Percentiles rank a stretch among this genome's conserved stretches.
phyloP scores from a whole-genome alignment of 1,140 invertebrate genomes.

The Lysiphlebus fabarum region DNA sequence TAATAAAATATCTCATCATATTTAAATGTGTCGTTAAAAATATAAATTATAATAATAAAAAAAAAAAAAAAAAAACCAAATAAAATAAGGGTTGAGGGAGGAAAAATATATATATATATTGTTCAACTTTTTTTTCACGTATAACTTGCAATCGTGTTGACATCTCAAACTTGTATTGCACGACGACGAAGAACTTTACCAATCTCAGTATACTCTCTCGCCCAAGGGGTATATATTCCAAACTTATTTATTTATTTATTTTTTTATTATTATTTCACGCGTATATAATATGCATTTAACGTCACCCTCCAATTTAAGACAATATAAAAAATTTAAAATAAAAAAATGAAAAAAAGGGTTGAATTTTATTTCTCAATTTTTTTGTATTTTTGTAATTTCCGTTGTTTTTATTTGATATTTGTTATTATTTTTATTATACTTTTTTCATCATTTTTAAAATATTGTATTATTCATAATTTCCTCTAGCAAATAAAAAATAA shows the following conservation, averaged over 20 bases:
- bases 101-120: too few relatives aligned
- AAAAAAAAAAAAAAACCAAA: conserved; percentile 1
- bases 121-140: conserved; percentile 21
- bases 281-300: background rate
- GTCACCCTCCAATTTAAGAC: background rate
- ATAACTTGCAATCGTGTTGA: conserved; percentile 35
- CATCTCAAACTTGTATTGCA: conserved; percentile 28
- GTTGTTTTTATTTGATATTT: background rate
- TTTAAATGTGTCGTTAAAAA: background rate
- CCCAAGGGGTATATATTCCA: background rate
- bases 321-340: background rate
- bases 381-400: background rate
- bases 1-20: too few relatives aligned
- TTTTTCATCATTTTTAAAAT: too few relatives aligned
- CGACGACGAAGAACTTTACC: conserved; percentile 37
- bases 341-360: background rate
- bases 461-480: too few relatives aligned
- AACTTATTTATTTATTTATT: conserved; percentile 14
- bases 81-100: background rate
- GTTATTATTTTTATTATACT: too few relatives aligned
- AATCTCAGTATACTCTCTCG: conserved; percentile 29
- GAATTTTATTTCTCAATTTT: background rate
- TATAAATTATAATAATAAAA: background rate
- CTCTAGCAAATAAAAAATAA: background rate
- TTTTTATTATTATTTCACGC: conserved; percentile 9